Conservation (phyloP, 2,797 vertebrate genomes). For the Sebastes minor region DNA sequence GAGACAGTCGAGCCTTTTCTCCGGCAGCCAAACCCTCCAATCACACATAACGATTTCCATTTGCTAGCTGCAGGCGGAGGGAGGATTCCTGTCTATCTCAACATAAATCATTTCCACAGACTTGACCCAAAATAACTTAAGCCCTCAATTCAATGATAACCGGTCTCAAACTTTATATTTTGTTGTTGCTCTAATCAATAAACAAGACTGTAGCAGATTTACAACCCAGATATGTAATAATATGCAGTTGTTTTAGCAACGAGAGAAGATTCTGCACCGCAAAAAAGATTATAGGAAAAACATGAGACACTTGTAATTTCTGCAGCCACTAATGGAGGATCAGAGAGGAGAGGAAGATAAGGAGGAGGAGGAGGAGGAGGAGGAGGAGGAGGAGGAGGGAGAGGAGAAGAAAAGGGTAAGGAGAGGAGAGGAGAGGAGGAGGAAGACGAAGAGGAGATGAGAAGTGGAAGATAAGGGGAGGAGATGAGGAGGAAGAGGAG, state of each 20-base stretch:
- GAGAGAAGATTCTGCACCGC: background rate
- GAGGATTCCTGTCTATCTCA: slow-evolving; percentile 33
- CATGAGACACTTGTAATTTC: background rate
- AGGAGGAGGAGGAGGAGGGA: too few species aligned
- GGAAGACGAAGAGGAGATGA: background rate
- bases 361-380: background rate
- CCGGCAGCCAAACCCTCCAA: slow-evolving; percentile 64
- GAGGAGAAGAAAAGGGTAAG: too few species aligned
- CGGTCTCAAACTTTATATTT: background rate
- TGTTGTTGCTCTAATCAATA: background rate
- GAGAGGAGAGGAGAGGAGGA: background rate
- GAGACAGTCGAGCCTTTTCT: slow-evolving; percentile 44
- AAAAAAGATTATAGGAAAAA: slow-evolving; percentile 6
- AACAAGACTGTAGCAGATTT: slow-evolving; percentile 2
- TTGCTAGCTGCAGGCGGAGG: slow-evolving; percentile 51
- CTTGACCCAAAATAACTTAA: slow-evolving; percentile 27
- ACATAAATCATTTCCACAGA: slow-evolving; percentile 31
- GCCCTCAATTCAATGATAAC: slow-evolving; percentile 18
- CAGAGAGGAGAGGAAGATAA: background rate
- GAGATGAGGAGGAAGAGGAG: background rate
- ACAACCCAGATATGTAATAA: background rate
- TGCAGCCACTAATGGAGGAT: background rate
- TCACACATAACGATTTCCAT: slow-evolving; percentile 74
- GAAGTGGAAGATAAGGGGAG: too few species aligned
- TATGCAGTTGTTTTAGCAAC: background rate